These are phyloP conservation scores for Trissolcus japonicus DNA, from an alignment of 2,888 invertebrate genomes.

Conservation along the genomic window DNA sequence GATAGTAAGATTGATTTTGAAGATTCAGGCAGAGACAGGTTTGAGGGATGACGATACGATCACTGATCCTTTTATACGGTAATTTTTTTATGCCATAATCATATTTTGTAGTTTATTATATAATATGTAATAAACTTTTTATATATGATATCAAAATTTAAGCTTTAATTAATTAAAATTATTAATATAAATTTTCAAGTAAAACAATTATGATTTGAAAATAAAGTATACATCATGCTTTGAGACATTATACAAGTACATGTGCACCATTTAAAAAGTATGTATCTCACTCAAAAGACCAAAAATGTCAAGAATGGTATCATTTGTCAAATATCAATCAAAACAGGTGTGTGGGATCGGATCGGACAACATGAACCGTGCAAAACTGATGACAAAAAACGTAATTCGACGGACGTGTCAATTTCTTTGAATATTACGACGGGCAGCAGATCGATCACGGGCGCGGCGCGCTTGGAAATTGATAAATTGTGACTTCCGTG, in stretches of 20 bases:
- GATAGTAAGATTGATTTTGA: conserved; percentile 50
- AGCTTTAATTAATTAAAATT: no score
- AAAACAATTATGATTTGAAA: no score
- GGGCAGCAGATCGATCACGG: conserved; percentile 59
- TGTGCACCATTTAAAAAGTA: no score
- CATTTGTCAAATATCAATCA: conserved; percentile 29
- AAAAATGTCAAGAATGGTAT: no score
- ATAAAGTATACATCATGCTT: no score
- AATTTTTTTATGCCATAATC: conserved; percentile 28
- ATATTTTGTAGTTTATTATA: no score
- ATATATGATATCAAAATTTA: no score
- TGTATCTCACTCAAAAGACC: no score
- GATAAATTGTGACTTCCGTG: conserved; percentile 76
- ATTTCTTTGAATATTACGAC: conserved; percentile 51
- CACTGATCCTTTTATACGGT: conserved; percentile 19
- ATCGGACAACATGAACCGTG: conserved; percentile 35
- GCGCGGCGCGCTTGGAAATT: conserved; percentile 65
- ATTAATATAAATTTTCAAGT: no score
- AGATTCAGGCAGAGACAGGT: conserved; percentile 31
- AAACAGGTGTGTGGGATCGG: conserved; percentile 32
- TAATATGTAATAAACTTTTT: no score
- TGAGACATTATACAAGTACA: no score
- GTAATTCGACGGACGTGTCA: conserved; percentile 48
- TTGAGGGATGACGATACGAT: conserved; percentile 46
- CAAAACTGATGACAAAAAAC: conserved; percentile 24